Evolutionary conservation across 2,113 vertebrate genomes (phyloP), one percentile per base, ranked within the genome.

Genomic region (Pluvialis apricaria): DNA sequence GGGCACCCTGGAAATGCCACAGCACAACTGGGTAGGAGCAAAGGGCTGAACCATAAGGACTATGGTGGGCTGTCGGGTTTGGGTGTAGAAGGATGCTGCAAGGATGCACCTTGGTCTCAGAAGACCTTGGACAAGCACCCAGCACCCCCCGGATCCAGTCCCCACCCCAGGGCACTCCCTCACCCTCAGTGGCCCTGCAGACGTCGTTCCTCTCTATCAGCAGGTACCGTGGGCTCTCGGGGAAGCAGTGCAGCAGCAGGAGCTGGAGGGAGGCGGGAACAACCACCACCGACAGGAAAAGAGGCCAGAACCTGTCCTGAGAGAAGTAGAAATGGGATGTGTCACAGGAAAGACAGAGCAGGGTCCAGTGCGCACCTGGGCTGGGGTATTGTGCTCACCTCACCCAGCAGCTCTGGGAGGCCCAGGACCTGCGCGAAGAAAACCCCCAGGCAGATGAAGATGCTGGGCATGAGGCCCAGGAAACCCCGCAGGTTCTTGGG

Each of bases 371-470:
- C 1, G 0, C 2, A 0, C 0, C 1, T 36, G 15, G 47, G 21
- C 19, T 58, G 42, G 16, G 22, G 4, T 60, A 4, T 3, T 4
- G 22, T 38, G 71, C 97, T 96, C 73, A 99, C 99, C 98, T 99
- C 65, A 11, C 99, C 99, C 96, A 99, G 92, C 52, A 99, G 92
- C 77, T 99, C 98, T 0, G 98, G 97, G 52, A 99, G 99, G 24
- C 99, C 98, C 90, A 99, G 93, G 57, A 99, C 96, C 94, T 99
- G 99, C 3, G 99, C 98, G 2, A 97, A 95, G 94, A 99, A 99
- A 85, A 99, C 98, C 8, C 99, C 99, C 16, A 99, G 82, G 91
- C 99, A 99, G 95, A 99, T 99, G 94, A 99, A 99, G 95, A 99
- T 98, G 95, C 98, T 99, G 88, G 99, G 99, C 86, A 99, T 66